Conservation (phyloP, 2,797 vertebrate species). For the Selene dorsalis region DNA sequence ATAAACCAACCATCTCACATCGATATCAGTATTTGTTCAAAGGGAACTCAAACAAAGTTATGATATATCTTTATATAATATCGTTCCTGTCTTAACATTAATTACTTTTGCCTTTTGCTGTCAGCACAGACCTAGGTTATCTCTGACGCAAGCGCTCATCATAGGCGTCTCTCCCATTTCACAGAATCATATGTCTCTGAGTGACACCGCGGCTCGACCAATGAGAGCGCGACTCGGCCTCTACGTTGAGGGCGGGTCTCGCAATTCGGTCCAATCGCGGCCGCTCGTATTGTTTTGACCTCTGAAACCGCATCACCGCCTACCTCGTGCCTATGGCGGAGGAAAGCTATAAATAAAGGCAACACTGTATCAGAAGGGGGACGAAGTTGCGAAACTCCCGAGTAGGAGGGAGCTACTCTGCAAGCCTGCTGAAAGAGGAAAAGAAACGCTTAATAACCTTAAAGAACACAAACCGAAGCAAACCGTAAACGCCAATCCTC, state of each 20-base stretch:
- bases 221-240: slow-evolving; percentile 26
- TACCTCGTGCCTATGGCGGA: slow-evolving; percentile 85
- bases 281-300: slow-evolving; percentile 83
- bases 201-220: slow-evolving; percentile 58
- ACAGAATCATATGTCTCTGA: slow-evolving; percentile 65
- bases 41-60: background rate
- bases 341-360: slow-evolving; percentile 86
- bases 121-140: slow-evolving; percentile 79
- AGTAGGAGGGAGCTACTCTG: slow-evolving; percentile 77
- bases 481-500: slow-evolving; percentile 71
- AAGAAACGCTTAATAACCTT: slow-evolving; percentile 58
- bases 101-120: slow-evolving; percentile 67
- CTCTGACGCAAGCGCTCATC: slow-evolving; percentile 82
- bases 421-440: slow-evolving; percentile 76
- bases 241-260: slow-evolving; percentile 36
- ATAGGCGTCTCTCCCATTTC: slow-evolving; percentile 74
- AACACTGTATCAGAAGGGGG: slow-evolving; percentile 56
- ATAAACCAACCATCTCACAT: background rate
- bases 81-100: slow-evolving; percentile 34
- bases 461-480: slow-evolving; percentile 71
- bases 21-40: background rate
- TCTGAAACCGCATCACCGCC: slow-evolving; percentile 85
- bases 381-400: slow-evolving; percentile 87
- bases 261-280: slow-evolving; percentile 61
- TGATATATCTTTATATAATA: slow-evolving; percentile 23